Evolutionary conservation across 2,888 invertebrate genomes (phyloP).

Genomic region (Galerucella pusilla): DNA sequence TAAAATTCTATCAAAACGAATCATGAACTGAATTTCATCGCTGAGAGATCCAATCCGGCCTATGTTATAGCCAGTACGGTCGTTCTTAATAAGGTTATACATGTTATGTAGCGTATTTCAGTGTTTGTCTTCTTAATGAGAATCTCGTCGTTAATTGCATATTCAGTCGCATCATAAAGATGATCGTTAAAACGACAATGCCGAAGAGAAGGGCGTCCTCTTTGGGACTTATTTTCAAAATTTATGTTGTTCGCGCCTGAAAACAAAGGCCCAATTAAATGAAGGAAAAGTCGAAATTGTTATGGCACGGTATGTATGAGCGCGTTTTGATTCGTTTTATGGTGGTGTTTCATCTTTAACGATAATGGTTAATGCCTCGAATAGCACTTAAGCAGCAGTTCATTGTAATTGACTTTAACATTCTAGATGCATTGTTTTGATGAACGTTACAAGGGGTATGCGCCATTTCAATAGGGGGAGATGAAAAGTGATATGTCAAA

Average conservation of each 20-base stretch:
- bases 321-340: conserved; percentile 36
- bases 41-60: conserved; percentile 22
- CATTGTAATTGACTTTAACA: conserved; percentile 25
- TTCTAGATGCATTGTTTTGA: conserved; percentile 21
- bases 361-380: conserved; percentile 38
- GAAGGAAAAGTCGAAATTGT: conserved; percentile 41
- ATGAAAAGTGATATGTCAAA: conserved; percentile 9
- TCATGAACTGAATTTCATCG: conserved; percentile 3
- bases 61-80: conserved; percentile 35
- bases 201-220: conserved; percentile 36
- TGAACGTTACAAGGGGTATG: conserved; percentile 11
- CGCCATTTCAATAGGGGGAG: not conserved
- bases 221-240: conserved; percentile 38
- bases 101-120: conserved; percentile 46
- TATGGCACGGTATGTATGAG: conserved; percentile 33
- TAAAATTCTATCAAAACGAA: not conserved
- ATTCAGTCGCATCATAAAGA: conserved; percentile 59
- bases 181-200: conserved; percentile 57
- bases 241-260: conserved; percentile 37
- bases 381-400: conserved; percentile 32
- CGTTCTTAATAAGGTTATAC: conserved; percentile 33
- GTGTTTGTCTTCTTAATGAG: conserved; percentile 58
- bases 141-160: conserved; percentile 59
- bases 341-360: conserved; percentile 37
- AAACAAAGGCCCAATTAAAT: conserved; percentile 43